phyloP scores from a whole-genome alignment of 2,797 vertebrate species.

The Helicolenus hilgendorfi region DNA sequence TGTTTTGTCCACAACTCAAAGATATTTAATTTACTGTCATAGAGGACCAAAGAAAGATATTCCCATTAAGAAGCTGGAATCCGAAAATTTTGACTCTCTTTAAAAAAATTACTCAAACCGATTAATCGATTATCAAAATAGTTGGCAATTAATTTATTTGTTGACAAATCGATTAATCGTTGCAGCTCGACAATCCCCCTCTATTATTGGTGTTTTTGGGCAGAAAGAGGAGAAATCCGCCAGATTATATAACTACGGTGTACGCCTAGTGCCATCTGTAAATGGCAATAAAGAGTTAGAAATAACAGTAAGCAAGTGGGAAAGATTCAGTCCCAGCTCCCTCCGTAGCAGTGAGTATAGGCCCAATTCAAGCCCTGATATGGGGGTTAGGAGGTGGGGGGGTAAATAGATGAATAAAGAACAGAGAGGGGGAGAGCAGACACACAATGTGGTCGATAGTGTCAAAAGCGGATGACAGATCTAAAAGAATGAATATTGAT shows the following conservation, averaged over 20 bases:
- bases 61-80: too few relatives aligned
- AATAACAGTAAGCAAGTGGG: neutral
- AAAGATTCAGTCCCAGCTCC: neutral
- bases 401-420: constrained; percentile 90
- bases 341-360: neutral
- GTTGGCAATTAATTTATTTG: too few relatives aligned
- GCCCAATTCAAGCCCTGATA: constrained; percentile 21
- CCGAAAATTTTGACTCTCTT: too few relatives aligned
- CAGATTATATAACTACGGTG: neutral
- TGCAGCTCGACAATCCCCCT: neutral
- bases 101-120: too few relatives aligned
- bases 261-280: neutral
- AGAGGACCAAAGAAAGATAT: too few relatives aligned
- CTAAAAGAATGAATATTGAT: constrained; percentile 95
- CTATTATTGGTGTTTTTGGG: neutral
- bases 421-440: constrained; percentile 75
- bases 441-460: constrained; percentile 91
- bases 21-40: too few relatives aligned
- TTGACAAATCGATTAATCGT: too few relatives aligned
- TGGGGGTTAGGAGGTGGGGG: constrained; percentile 35
- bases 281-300: neutral
- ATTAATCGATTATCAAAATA: too few relatives aligned
- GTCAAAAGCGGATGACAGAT: constrained; percentile 93
- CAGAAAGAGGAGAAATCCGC: neutral
- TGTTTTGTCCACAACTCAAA: too few relatives aligned